Base-by-base conservation (phyloP, 2,888 invertebrate genomes). In the Hoplodrina ambigua region DNA sequence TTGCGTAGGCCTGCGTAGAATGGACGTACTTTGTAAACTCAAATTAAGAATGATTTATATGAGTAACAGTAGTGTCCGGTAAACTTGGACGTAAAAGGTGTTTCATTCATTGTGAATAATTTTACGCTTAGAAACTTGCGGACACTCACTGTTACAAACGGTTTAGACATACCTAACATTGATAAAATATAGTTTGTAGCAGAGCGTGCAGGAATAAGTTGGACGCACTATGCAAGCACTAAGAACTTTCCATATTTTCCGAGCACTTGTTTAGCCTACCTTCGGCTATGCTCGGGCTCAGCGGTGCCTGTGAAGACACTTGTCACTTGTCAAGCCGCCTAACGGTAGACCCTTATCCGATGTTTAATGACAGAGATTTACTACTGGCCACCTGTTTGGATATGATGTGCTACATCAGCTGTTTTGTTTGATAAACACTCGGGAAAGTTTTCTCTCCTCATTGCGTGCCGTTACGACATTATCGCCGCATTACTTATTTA, bases 311-410 rank as follows among this genome's bases (percentile, higher is more conserved):
- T 73, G 69, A 77, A 78, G 77, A 75, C 77, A 84, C 85, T 85
- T 87, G 88, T 86, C 87, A 86, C 85, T 78, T 46, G 46, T 46
- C 17, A 5, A 11, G 79, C 81, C 82, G 80, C 78, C 80, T 92
- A 93, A 93, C 92, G 90, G 92, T 89, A 82, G 78, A 80, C 83
- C 83, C 88, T 88, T 89, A 89, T 90, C 88, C 83, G 78, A 79
- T 89, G 85, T 90, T 89, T 89, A 90, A 90, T 87, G 87, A 86
- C 89, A 85, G 84, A 90, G 86, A 90, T 91, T 92, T 89, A 90
- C 88, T 72, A 69, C 69, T 84, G 80, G 79, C 83, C 90, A 90
- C 86, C 87, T 90, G 89, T 89, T 89, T 89, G 85, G 67, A 58
- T 79, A 80, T 85, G 79, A 81, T 77, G 86, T 86, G 89, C 86